Evolutionary conservation across 1,140 invertebrate species (phyloP), one percentile per base, ranked within the genome.

Genomic region (Brachionus paranguensis): DNA sequence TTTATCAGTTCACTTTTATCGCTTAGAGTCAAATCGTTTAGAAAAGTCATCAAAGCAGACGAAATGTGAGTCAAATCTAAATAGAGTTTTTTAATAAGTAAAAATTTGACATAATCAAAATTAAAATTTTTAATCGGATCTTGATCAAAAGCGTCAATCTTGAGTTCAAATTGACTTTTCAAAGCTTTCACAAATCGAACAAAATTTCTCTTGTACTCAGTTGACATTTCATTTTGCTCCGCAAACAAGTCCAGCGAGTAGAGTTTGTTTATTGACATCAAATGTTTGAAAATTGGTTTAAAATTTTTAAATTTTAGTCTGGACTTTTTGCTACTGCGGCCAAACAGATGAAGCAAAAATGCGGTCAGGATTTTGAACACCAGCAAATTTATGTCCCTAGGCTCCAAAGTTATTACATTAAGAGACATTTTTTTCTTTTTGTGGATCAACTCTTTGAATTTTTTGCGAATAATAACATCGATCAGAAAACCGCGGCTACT

Each of bases 91-190:
- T 76, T 76, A 12, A 76, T 76, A 1, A 76, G 3, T 10, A 76
- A 33, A 76, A 76, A 76, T 47, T 76, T 76, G 8, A 76, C 47
- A 50, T 50, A 50, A 33, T 76, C 45, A 50, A 76, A 76, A 76
- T 76, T 50, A 5, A 50, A 50, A 50, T 76, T 76, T 24, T 37
- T n/a, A n/a, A 43, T 45, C 8, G 70, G n/a, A 6, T 74, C 70
- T 24, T 72, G 33, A 41, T 12, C n/a, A 72, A 43, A 37, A 17
- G n/a, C 10, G 68, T 72, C 68, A 17, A 72, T 41, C 2, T 72
- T 20, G 6, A 72, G 68, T 12, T 72, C 33, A 72, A 72, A 72
- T 43, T 72, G 33, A 43, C 14, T 45, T 17, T 17, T 41, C 5
- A 76, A 50, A 20, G 47, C 17, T 50, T 27, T 76, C 27, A 76